A percentile compares a stretch with the other conserved stretches of the same genome.
Evolutionary conservation across 1,140 invertebrate genomes (phyloP).

Genomic region (Caerostris extrusa): DNA sequence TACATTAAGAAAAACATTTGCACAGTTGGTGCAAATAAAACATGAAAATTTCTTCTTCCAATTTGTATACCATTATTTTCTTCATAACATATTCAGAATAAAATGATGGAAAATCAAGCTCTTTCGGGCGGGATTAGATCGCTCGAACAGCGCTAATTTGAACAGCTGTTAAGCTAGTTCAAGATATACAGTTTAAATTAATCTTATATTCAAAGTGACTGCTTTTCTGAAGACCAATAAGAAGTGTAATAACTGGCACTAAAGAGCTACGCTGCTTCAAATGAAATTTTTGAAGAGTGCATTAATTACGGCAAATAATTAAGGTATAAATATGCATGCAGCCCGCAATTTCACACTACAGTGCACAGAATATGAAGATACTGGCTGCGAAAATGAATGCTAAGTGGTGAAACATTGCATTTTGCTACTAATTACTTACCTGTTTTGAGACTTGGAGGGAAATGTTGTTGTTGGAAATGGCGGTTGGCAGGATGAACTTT

Average conservation of each 20-base stretch:
- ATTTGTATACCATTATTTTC: not conserved
- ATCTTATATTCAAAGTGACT: slow-evolving; percentile 16
- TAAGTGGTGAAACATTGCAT: slow-evolving; percentile 16
- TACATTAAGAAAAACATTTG: too few species aligned
- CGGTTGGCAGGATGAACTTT: not conserved
- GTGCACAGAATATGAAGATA: slow-evolving; percentile 2
- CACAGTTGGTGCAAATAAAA: too few species aligned
- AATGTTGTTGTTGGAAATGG: not conserved
- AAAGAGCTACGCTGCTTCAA: not conserved
- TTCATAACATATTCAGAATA: not conserved
- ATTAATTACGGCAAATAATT: slow-evolving; percentile 64
- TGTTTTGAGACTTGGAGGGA: not conserved
- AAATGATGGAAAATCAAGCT: not conserved
- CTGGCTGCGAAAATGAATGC: slow-evolving; percentile 47
- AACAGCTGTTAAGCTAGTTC: not conserved
- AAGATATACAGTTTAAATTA: slow-evolving; percentile 19
- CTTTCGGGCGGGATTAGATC: not conserved
- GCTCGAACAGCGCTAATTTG: not conserved
- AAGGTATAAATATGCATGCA: slow-evolving; percentile 65
- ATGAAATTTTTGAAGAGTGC: slow-evolving; percentile 43
- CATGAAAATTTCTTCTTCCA: too few species aligned
- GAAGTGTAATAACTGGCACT: slow-evolving; percentile 23
- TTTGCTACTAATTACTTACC: slow-evolving; percentile 33
- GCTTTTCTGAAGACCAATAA: slow-evolving; percentile 45
- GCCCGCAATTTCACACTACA: slow-evolving; percentile 58